A percentile compares a stretch with the other conserved stretches of the same genome.
phyloP scores from a whole-genome alignment of 2,888 invertebrate species.

The Stegophylla sp. region DNA sequence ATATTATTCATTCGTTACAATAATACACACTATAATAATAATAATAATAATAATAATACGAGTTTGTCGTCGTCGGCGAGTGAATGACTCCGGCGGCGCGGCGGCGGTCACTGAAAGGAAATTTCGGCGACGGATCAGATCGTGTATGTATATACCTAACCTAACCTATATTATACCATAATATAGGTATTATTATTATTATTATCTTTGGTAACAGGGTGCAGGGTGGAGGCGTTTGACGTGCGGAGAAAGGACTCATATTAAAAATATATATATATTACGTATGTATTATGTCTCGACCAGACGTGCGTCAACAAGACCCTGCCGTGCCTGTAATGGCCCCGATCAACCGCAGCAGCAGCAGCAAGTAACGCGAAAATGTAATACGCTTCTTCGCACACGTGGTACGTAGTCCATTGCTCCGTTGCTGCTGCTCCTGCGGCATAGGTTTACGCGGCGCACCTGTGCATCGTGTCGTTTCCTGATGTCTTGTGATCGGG shows the following conservation, averaged over 20 bases:
- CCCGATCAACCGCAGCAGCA: not conserved
- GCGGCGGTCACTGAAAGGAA: not conserved
- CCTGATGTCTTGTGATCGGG: too few species aligned
- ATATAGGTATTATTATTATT: slow-evolving; percentile 11
- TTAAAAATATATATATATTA: not conserved
- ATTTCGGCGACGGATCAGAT: not conserved
- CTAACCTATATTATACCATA: too few species aligned
- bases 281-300: not conserved
- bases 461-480: too few species aligned
- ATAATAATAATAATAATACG: too few species aligned
- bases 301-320: not conserved
- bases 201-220: not conserved
- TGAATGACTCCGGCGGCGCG: not conserved
- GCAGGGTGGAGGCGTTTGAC: not conserved
- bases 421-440: too few species aligned
- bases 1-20: not conserved
- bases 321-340: not conserved
- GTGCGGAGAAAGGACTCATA: not conserved
- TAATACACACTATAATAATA: too few species aligned
- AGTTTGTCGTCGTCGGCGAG: not conserved
- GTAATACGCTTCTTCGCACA: too few species aligned
- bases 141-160: not conserved
- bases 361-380: not conserved
- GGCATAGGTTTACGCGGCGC: too few species aligned
- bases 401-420: too few species aligned